Evolutionary conservation across 2,113 vertebrate species (phyloP).

Genomic region (Scomber japonicus): DNA sequence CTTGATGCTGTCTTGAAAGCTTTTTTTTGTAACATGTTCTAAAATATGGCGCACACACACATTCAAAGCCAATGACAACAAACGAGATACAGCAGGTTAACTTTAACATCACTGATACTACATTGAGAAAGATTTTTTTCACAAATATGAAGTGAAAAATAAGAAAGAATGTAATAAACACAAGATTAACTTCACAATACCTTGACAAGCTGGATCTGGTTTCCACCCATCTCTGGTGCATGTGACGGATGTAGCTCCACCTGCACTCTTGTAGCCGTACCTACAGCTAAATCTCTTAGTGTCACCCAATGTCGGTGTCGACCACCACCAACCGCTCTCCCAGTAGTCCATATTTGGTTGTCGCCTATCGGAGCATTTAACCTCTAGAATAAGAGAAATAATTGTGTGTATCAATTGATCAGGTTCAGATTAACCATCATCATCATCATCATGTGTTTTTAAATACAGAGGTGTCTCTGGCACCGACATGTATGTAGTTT

Average conservation of each 20-base stretch:
- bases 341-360: fast-evolving
- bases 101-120: too few species aligned
- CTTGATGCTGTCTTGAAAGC: too few species aligned
- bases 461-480: not conserved
- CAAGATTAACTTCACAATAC: constrained; percentile 27
- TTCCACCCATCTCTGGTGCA: constrained; percentile 62
- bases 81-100: too few species aligned
- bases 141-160: not conserved
- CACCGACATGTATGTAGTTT: not conserved
- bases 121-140: too few species aligned
- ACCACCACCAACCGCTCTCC: fast-evolving
- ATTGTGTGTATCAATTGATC: not conserved
- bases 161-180: not conserved
- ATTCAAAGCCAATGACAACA: too few species aligned
- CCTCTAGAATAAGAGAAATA: constrained; percentile 48
- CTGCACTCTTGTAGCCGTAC: fast-evolving
- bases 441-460: not conserved
- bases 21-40: too few species aligned
- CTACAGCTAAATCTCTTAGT: fast-evolving
- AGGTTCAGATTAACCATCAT: not conserved
- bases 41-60: too few species aligned
- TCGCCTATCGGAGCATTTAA: not conserved
- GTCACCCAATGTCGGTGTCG: fast-evolving
- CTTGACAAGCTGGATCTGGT: constrained; percentile 62
- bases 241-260: fast-evolving